Percentiles rank a stretch among this genome's conserved stretches.
Conservation (phyloP, 2,797 vertebrate genomes). For the Synanceia verrucosa region DNA sequence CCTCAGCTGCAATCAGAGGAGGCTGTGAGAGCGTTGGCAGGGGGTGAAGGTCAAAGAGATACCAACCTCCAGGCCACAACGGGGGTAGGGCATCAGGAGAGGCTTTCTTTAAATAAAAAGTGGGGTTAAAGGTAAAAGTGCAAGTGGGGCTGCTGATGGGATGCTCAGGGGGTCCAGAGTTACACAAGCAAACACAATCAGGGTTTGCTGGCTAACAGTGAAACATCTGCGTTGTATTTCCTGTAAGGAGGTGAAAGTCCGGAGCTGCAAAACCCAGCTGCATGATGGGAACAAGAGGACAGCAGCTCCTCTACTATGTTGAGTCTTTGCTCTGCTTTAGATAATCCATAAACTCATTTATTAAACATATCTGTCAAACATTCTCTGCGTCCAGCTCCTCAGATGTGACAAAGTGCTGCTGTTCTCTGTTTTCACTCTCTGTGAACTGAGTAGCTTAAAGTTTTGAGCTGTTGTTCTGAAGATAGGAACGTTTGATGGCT, state of each 20-base stretch:
- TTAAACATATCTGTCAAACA: background rate
- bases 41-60: conserved; percentile 47
- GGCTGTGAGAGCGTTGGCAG: conserved; percentile 17
- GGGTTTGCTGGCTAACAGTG: conserved; percentile 47
- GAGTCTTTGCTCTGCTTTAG: background rate
- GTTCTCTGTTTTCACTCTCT: background rate
- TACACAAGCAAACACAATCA: conserved; percentile 63
- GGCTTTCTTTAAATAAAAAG: background rate
- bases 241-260: conserved; percentile 36
- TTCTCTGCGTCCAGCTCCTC: background rate
- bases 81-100: conserved; percentile 8
- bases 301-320: background rate
- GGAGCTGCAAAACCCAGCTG: conserved; percentile 39
- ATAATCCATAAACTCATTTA: background rate
- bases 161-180: conserved; percentile 15
- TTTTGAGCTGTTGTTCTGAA: background rate
- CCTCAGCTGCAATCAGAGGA: conserved; percentile 60
- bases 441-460: background rate
- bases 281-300: conserved; percentile 32
- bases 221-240: conserved; percentile 68
- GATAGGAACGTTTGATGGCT: background rate
- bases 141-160: conserved; percentile 25
- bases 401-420: background rate
- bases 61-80: conserved; percentile 13
- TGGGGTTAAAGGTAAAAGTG: conserved; percentile 25